A percentile compares a stretch with the other conserved stretches of the same genome.
These are phyloP conservation scores for Adelognathus sp. DNA, from an alignment of 2,888 invertebrate genomes.

Conservation along the genomic window DNA sequence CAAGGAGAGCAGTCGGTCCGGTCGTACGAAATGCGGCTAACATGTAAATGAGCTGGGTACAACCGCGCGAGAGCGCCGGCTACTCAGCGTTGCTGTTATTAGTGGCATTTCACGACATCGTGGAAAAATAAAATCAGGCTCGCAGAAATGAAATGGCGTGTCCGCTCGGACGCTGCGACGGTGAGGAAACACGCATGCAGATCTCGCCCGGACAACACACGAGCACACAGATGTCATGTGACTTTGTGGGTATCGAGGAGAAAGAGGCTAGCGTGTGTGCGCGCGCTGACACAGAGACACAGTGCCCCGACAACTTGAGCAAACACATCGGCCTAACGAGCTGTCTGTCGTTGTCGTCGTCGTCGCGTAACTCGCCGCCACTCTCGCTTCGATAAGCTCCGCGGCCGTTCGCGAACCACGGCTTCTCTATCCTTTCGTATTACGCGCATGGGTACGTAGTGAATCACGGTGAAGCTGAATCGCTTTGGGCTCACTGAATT, in stretches of 20 bases:
- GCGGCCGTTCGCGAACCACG: conserved; percentile 31
- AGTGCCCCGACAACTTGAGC: conserved; percentile 49
- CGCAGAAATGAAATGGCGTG: conserved; percentile 71
- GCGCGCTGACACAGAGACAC: conserved; percentile 59
- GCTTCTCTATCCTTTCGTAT: conserved; percentile 4
- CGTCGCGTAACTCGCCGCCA: conserved; percentile 59
- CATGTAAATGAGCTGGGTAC: conserved; percentile 72
- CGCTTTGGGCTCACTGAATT: neutral
- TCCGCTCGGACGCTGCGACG: conserved; percentile 33
- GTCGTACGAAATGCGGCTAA: conserved; percentile 52
- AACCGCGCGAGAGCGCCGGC: conserved; percentile 4
- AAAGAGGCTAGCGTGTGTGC: conserved; percentile 31
- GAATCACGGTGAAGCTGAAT: neutral
- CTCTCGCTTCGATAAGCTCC: conserved; percentile 65
- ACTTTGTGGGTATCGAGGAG: neutral
- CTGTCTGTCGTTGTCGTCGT: conserved; percentile 56
- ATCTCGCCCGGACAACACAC: conserved; percentile 39
- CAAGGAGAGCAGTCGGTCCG: conserved; percentile 29
- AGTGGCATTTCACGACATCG: conserved; percentile 65
- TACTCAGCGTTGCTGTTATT: conserved; percentile 69
- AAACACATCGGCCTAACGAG: conserved; percentile 67
- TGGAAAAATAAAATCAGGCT: conserved; percentile 68
- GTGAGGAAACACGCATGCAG: conserved; percentile 58
- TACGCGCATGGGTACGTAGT: neutral
- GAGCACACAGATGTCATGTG: neutral